Evolutionary conservation across 1,140 invertebrate genomes (phyloP), one percentile per base, ranked within the genome.

Genomic region (Heliconius himera): DNA sequence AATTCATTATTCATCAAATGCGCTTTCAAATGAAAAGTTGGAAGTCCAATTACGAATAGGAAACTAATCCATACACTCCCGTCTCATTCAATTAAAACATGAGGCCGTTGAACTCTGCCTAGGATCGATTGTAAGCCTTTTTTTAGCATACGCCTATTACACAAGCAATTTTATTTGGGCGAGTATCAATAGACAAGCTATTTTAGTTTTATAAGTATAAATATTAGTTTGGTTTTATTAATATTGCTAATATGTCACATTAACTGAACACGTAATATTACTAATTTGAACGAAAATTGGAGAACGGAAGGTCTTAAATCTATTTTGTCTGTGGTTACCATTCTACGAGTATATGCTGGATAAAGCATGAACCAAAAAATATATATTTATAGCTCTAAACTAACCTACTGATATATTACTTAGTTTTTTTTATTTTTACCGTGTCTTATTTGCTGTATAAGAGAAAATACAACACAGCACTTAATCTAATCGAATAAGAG

Each of bases 81-180:
- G 76, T 72, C 76, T 72, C 41, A 51, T 71, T 72, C 74, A 71
- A 54, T 77, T 77, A 71, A 51, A 72, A 72, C 26, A 70, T 72
- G 41, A 72, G 76, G 66, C 66, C 76, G 66, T 70, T 72, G 76
- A 77, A 77, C 76, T 49, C 26, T 29, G 66, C 41, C 38, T 70
- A 56, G 74, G 16, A 70, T 70, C 36, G 74, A 76, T 76, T 41
- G 36, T 70, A 54, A 66, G 49, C 46, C 13, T 20, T 60, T 29
- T 76, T 76, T 76, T 70, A 49, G 54, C 54, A 41, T 6, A 16
- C 16, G 13, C 60, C 26, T 66, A 66, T 66, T 29, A 66, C 26
- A 66, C 60, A 66, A 29, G 26, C 60, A 4, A 6, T 29, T 66
- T 66, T 26, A 26, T 66, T 66, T 26, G 60, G 60, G 11, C 3